These are phyloP conservation scores for Acestrorhynchus altus DNA, from an alignment of 2,797 vertebrate species.

Conservation along the genomic window DNA sequence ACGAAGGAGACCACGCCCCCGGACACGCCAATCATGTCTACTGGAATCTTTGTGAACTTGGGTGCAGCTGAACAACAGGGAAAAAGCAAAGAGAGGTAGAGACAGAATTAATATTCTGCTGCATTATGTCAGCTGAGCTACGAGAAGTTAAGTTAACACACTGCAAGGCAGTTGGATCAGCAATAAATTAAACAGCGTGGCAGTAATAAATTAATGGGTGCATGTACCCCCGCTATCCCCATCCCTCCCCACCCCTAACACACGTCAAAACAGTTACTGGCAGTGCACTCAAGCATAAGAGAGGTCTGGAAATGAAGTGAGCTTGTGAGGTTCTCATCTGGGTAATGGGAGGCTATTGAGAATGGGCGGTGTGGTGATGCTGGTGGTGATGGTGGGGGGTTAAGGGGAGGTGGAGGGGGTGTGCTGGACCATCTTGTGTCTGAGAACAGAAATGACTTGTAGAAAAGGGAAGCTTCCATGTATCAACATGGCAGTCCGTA, in stretches of 20 bases:
- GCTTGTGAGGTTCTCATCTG: conserved; percentile 35
- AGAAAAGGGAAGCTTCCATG: conserved; percentile 31
- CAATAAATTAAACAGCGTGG: conserved; percentile 51
- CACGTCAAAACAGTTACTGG: conserved; percentile 7
- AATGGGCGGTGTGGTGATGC: not conserved
- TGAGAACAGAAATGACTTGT: not conserved
- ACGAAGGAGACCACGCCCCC: conserved; percentile 97
- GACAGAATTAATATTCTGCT: not conserved
- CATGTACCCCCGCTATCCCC: not conserved
- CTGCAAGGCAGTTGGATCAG: conserved; percentile 38
- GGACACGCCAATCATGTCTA: conserved; percentile 94
- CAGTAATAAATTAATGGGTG: conserved; percentile 55
- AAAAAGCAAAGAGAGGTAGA: not conserved
- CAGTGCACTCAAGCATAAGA: conserved; percentile 20
- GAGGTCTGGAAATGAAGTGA: conserved; percentile 13
- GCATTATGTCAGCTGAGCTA: not conserved
- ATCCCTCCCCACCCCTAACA: conserved; percentile 4
- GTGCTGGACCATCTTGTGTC: not conserved
- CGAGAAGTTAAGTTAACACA: conserved; percentile 49
- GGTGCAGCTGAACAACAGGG: conserved; percentile 66
- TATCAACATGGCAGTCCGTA: conserved; percentile 50
- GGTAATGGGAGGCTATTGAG: conserved; percentile 24
- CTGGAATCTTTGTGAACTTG: conserved; percentile 88
- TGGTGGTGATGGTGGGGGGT: too few relatives aligned
- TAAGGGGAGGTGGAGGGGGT: too few relatives aligned